These are phyloP conservation scores for Cichlasoma orientale DNA, from an alignment of 2,797 vertebrate species.

Conservation along the genomic window DNA sequence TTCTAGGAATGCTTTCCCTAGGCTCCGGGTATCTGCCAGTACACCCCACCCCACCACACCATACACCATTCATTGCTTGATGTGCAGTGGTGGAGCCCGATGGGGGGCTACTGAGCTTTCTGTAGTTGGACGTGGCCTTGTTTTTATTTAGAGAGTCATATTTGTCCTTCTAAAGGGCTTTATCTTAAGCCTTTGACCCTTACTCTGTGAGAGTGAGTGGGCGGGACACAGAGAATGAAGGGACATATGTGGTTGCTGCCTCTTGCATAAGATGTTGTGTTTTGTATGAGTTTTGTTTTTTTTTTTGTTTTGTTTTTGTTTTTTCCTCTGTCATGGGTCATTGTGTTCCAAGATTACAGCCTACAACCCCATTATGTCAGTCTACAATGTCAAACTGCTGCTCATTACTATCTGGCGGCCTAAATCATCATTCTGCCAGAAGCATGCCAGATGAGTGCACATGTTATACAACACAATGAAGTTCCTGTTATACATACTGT, in stretches of 20 bases:
- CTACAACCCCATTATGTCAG: constrained; percentile 43
- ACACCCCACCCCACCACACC: background rate
- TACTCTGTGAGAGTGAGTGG: constrained; percentile 32
- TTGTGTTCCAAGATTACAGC: constrained; percentile 48
- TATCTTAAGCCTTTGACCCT: constrained; percentile 56
- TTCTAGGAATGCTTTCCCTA: background rate
- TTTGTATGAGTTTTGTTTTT: constrained; percentile 1
- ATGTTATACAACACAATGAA: constrained; percentile 58
- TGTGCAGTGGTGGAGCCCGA: constrained; percentile 53
- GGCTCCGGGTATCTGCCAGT: background rate
- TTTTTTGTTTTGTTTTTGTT: constrained; percentile 10
- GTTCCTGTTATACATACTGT: constrained; percentile 47
- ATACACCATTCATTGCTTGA: background rate
- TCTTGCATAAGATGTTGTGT: constrained; percentile 57
- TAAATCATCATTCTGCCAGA: constrained; percentile 25
- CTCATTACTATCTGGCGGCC: constrained; percentile 34
- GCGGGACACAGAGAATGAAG: constrained; percentile 17
- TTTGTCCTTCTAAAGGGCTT: constrained; percentile 61
- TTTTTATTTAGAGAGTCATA: constrained; percentile 52
- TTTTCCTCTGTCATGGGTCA: constrained; percentile 33
- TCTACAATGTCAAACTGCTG: constrained; percentile 18
- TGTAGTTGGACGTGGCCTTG: constrained; percentile 6
- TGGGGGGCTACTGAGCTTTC: constrained; percentile 18
- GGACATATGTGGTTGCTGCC: constrained; percentile 33
- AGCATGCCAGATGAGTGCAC: constrained; percentile 39